Evolutionary conservation across 2,888 invertebrate genomes (phyloP).

Genomic region (Teleiodes luculella): DNA sequence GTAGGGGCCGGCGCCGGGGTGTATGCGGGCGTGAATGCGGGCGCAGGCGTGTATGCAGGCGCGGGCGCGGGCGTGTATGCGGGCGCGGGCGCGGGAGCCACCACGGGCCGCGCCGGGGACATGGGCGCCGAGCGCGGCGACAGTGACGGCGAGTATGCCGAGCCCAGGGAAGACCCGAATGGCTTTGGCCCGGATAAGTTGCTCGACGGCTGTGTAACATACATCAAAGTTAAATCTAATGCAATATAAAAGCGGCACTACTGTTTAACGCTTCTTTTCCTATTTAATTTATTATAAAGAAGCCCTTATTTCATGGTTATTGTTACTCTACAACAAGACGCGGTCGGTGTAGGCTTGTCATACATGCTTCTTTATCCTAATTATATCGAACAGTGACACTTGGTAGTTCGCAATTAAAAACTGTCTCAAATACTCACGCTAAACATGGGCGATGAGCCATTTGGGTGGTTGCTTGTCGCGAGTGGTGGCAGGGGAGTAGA

Average conservation of each 20-base stretch:
- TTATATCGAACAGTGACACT: no score
- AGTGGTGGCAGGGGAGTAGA: constrained; percentile 85
- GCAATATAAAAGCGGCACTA: no score
- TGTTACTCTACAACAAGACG: no score
- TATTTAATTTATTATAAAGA: no score
- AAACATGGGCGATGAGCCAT: constrained; percentile 81
- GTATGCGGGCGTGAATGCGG: constrained; percentile 32
- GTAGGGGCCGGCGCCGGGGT: constrained; percentile 29
- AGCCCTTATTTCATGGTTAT: no score
- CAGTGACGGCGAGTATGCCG: constrained; percentile 71
- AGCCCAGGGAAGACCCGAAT: constrained; percentile 79
- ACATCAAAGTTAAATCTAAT: no score
- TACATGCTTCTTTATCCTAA: no score
- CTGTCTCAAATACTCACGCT: constrained; percentile 82
- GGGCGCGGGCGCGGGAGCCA: constrained; percentile 36
- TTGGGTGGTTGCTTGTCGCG: constrained; percentile 80
- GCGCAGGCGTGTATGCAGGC: constrained; percentile 16
- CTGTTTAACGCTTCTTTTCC: no score
- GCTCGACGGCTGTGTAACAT: constrained; percentile 64
- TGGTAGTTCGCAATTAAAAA: no score
- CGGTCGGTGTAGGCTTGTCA: no score
- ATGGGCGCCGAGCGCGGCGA: constrained; percentile 73
- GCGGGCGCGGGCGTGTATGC: constrained; percentile 21
- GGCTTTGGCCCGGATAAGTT: constrained; percentile 80
- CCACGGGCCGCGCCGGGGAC: constrained; percentile 67